Percentiles rank a stretch among this genome's conserved stretches.
Evolutionary conservation across 2,888 invertebrate species (phyloP).

Genomic region (Phlogophora meticulosa): DNA sequence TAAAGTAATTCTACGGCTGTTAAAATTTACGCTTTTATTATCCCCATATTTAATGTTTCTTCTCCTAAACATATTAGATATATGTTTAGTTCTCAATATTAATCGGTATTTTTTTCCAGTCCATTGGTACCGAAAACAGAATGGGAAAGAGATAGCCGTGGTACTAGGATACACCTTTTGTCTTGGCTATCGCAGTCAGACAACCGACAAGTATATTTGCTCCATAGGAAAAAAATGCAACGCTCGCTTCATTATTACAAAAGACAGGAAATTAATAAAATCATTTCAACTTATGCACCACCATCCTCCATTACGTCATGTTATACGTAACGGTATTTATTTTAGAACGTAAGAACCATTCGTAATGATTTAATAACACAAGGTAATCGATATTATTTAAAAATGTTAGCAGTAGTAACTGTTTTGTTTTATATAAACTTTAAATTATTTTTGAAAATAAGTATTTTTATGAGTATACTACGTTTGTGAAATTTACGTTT

Average conservation of each 20-base stretch:
- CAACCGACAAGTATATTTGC: conserved; percentile 21
- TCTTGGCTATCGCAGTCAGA: conserved; percentile 8
- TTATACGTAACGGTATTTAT: conserved; percentile 29
- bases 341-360: conserved; percentile 15
- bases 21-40: too few relatives aligned
- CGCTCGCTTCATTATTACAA: conserved; percentile 38
- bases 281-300: conserved; percentile 25
- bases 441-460: too few relatives aligned
- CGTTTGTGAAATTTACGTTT: too few relatives aligned
- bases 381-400: not conserved
- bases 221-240: conserved; percentile 18
- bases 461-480: too few relatives aligned
- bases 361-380: not conserved
- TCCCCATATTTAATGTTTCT: not conserved
- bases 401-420: too few relatives aligned
- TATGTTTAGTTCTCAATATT: too few relatives aligned
- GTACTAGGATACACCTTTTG: conserved; percentile 72
- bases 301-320: conserved; percentile 12
- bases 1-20: too few relatives aligned
- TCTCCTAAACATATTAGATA: not conserved
- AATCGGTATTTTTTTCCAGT: conserved; percentile 25
- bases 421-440: too few relatives aligned
- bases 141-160: conserved; percentile 68
- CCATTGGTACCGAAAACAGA: conserved; percentile 49
- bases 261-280: conserved; percentile 17